phyloP scores from a whole-genome alignment of 2,797 vertebrate species.

The Dermochelys coriacea region DNA sequence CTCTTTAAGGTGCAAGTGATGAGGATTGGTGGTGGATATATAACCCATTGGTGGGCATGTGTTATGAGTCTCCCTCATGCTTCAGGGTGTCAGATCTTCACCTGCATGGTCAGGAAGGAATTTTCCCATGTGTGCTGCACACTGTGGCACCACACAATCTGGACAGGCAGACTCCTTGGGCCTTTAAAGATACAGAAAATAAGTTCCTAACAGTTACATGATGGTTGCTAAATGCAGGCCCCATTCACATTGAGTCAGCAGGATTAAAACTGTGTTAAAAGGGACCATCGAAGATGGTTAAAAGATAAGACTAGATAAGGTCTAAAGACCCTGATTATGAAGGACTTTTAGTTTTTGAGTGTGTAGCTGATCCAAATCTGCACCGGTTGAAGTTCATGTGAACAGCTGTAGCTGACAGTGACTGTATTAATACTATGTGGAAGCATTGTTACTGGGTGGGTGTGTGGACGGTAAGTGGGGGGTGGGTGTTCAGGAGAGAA shows the following conservation, averaged over 20 bases:
- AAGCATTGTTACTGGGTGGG: too few species aligned
- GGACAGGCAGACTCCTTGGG: not conserved
- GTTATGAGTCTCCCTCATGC: not conserved
- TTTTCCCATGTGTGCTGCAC: not conserved
- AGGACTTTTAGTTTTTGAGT: too few species aligned
- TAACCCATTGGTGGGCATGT: not conserved
- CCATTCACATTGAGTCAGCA: not conserved
- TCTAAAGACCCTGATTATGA: too few species aligned
- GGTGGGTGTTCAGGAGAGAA: too few species aligned
- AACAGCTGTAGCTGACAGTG: too few species aligned
- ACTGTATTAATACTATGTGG: too few species aligned
- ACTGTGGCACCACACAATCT: not conserved
- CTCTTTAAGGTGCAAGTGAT: not conserved
- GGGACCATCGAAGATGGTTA: too few species aligned
- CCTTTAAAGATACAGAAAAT: not conserved
- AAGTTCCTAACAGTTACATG: not conserved
- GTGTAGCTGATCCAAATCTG: too few species aligned
- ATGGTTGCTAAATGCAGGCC: too few species aligned
- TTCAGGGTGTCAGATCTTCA: not conserved
- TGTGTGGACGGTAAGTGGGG: too few species aligned
- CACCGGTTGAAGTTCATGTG: too few species aligned
- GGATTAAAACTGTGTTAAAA: not conserved
- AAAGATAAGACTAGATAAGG: too few species aligned
- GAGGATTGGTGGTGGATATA: not conserved
- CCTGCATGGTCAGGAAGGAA: not conserved